These are phyloP conservation scores for Ophion obscuratus DNA, from an alignment of 2,888 invertebrate species.

Conservation along the genomic window DNA sequence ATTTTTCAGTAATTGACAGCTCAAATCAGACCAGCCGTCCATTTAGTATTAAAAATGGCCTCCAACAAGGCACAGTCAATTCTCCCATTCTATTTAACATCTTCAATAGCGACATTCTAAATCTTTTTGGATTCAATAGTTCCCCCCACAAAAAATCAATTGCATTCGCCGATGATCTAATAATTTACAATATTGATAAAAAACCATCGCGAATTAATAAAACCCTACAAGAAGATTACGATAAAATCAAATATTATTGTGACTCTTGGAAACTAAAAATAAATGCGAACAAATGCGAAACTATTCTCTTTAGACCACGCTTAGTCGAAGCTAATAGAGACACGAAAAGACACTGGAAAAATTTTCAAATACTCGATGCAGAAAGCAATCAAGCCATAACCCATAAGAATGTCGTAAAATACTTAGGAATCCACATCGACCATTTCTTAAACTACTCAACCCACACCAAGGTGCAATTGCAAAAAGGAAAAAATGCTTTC, in stretches of 20 bases:
- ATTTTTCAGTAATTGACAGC: constrained; percentile 19
- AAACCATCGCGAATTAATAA: constrained; percentile 27
- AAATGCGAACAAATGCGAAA: constrained; percentile 63
- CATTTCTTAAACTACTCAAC: constrained; percentile 49
- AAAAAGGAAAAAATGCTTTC: constrained; percentile 66
- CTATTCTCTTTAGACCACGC: constrained; percentile 54
- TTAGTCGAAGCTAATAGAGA: constrained; percentile 30
- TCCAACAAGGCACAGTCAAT: constrained; percentile 67
- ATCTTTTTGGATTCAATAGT: constrained; percentile 47
- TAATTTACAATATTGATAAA: constrained; percentile 26
- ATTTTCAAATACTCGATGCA: neutral
- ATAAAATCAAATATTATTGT: constrained; percentile 60
- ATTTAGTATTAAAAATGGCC: constrained; percentile 61
- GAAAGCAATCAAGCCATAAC: constrained; percentile 1
- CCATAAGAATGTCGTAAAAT: constrained; percentile 62
- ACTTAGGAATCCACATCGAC: constrained; percentile 69
- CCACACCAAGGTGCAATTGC: constrained; percentile 54
- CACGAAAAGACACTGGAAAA: constrained; percentile 52
- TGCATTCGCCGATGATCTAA: constrained; percentile 13
- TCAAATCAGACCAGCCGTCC: neutral
- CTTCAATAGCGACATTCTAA: constrained; percentile 46
- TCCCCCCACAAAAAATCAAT: neutral
- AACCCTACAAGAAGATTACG: constrained; percentile 54
- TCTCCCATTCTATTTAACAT: constrained; percentile 64
- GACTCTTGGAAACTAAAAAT: constrained; percentile 67